A percentile compares a stretch with the other conserved stretches of the same genome.
phyloP scores from a whole-genome alignment of 2,113 vertebrate species.

The Ginglymostoma cirratum region DNA sequence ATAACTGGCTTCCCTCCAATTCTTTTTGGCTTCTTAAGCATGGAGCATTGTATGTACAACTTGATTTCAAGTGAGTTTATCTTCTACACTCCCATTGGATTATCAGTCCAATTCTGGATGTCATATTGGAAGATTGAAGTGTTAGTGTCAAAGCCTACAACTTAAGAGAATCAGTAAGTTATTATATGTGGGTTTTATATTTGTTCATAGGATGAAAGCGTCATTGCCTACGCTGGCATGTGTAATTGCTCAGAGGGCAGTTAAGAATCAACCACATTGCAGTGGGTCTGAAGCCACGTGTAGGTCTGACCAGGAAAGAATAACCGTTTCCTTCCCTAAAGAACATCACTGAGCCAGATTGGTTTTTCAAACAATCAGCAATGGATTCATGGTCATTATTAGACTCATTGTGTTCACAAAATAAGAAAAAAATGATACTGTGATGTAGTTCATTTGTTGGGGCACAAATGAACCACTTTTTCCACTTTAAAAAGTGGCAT shows the following conservation, averaged over 20 bases:
- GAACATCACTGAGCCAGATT: too few relatives aligned
- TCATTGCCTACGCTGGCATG: too few relatives aligned
- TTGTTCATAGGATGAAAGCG: too few relatives aligned
- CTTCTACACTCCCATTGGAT: neutral
- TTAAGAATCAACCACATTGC: too few relatives aligned
- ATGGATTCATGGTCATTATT: too few relatives aligned
- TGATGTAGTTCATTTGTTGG: neutral
- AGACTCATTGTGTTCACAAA: neutral
- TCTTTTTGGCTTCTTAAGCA: neutral
- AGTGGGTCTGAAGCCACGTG: too few relatives aligned
- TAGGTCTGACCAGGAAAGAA: too few relatives aligned
- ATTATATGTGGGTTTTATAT: neutral
- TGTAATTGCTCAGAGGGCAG: too few relatives aligned
- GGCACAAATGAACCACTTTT: neutral
- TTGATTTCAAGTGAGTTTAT: neutral
- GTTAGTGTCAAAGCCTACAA: neutral
- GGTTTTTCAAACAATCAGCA: too few relatives aligned
- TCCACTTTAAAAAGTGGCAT: neutral
- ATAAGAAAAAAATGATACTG: neutral
- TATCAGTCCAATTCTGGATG: neutral
- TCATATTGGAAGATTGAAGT: neutral
- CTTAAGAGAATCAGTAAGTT: neutral
- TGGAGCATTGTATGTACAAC: neutral
- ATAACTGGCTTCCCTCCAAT: neutral
- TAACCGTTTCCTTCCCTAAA: too few relatives aligned